These are phyloP conservation scores for Formica exsecta DNA, from an alignment of 1,140 invertebrate genomes.

Conservation along the genomic window DNA sequence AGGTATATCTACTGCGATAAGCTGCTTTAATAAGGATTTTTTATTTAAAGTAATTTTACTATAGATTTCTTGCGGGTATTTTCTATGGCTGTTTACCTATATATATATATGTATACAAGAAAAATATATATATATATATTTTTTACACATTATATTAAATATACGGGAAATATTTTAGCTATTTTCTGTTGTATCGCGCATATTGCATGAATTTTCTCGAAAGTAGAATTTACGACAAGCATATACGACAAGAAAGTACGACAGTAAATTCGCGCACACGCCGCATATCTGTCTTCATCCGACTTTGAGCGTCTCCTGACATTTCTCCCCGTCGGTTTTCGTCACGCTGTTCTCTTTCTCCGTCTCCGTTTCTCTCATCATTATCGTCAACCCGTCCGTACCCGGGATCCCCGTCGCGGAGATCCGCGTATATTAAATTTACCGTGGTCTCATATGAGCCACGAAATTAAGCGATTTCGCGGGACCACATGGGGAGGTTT, in stretches of 20 bases:
- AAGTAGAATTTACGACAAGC: conserved; percentile 12
- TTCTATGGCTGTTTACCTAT: not conserved
- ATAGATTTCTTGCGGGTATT: not conserved
- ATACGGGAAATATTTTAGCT: not conserved
- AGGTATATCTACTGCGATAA: conserved; percentile 1
- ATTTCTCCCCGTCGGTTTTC: conserved; percentile 38
- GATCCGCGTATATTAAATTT: conserved; percentile 79
- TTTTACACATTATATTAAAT: not conserved
- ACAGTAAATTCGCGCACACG: conserved; percentile 66
- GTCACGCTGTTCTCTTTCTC: conserved; percentile 57
- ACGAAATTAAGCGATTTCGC: conserved; percentile 83
- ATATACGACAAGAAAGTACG: conserved; percentile 25
- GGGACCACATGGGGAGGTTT: conserved; percentile 56
- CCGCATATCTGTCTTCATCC: conserved; percentile 64
- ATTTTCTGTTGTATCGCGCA: not conserved
- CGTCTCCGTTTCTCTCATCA: conserved; percentile 69
- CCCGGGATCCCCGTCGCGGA: conserved; percentile 51
- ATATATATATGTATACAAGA: not conserved
- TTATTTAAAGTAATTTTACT: not conserved
- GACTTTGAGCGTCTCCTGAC: conserved; percentile 39
- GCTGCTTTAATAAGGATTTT: not conserved
- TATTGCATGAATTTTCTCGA: not conserved
- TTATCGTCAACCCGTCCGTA: conserved; percentile 77
- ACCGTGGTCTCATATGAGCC: conserved; percentile 78
- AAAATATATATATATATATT: no score